A percentile compares a stretch with the other conserved stretches of the same genome.
Evolutionary conservation across 1,140 invertebrate species (phyloP).

Genomic region (Phthorimaea operculella): DNA sequence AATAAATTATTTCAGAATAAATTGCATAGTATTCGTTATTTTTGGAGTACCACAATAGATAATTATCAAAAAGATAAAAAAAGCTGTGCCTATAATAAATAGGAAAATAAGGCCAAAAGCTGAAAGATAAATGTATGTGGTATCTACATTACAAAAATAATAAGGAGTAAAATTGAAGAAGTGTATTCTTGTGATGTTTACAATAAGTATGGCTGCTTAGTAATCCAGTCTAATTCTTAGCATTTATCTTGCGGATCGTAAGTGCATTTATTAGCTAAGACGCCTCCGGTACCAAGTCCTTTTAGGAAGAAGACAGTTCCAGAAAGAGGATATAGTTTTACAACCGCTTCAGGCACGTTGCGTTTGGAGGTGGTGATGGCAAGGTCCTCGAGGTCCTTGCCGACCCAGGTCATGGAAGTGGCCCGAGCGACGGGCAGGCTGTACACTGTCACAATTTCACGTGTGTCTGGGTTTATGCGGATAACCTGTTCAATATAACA

Average conservation of each 20-base stretch:
- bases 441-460: conserved; percentile 20
- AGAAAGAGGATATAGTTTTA: conserved; percentile 3
- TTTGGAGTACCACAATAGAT: not conserved
- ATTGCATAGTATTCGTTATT: not conserved
- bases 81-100: too few species aligned
- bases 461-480: conserved; percentile 23
- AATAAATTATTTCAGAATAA: conserved; percentile 45
- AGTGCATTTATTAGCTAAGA: conserved; percentile 18
- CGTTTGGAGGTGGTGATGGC: conserved; percentile 73
- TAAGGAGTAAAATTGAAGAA: too few species aligned
- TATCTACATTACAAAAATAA: too few species aligned
- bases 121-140: too few species aligned
- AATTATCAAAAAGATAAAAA: too few species aligned
- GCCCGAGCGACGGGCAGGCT: conserved; percentile 72
- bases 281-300: conserved; percentile 10
- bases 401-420: conserved; percentile 82
- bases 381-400: conserved; percentile 75
- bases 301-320: conserved; percentile 13
- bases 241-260: conserved; percentile 5
- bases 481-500: conserved; percentile 18
- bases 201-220: too few species aligned
- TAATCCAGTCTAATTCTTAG: too few species aligned
- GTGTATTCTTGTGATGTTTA: too few species aligned
- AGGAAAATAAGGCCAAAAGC: too few species aligned
- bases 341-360: not conserved